Evolutionary conservation across 2,113 vertebrate species (phyloP).

Genomic region (Oenanthe melanoleuca): DNA sequence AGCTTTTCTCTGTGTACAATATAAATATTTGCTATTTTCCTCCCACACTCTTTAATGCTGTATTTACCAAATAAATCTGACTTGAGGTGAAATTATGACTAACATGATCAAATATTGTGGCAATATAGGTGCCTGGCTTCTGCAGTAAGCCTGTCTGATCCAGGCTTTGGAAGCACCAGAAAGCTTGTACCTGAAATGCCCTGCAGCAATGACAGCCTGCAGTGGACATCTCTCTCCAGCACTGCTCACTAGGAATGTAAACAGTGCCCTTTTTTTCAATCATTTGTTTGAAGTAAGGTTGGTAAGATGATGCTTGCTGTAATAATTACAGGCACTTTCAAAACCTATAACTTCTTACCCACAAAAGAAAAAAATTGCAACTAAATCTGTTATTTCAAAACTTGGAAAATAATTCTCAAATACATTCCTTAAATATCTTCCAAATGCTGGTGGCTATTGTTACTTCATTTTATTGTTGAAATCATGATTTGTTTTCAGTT

Average conservation of each 20-base stretch:
- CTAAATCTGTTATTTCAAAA: neutral
- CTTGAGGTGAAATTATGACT: neutral
- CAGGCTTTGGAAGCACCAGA: neutral
- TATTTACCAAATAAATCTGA: slow-evolving; percentile 24
- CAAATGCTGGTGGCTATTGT: neutral
- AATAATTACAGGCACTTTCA: neutral
- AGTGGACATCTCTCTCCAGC: neutral
- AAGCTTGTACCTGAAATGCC: neutral
- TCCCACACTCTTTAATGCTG: neutral
- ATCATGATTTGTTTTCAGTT: neutral
- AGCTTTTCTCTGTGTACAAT: neutral
- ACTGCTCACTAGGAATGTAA: neutral
- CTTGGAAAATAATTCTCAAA: neutral
- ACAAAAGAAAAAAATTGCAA: neutral
- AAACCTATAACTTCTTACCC: neutral
- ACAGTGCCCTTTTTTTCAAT: neutral
- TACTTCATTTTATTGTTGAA: neutral
- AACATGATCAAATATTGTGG: neutral
- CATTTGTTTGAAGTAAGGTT: neutral
- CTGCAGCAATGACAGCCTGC: neutral
- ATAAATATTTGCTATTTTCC: neutral
- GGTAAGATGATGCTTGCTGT: neutral
- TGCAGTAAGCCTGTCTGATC: neutral
- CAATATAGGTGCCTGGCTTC: neutral
- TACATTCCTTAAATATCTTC: neutral